Evolutionary conservation across 2,113 vertebrate genomes (phyloP).

Genomic region (Naja naja): DNA sequence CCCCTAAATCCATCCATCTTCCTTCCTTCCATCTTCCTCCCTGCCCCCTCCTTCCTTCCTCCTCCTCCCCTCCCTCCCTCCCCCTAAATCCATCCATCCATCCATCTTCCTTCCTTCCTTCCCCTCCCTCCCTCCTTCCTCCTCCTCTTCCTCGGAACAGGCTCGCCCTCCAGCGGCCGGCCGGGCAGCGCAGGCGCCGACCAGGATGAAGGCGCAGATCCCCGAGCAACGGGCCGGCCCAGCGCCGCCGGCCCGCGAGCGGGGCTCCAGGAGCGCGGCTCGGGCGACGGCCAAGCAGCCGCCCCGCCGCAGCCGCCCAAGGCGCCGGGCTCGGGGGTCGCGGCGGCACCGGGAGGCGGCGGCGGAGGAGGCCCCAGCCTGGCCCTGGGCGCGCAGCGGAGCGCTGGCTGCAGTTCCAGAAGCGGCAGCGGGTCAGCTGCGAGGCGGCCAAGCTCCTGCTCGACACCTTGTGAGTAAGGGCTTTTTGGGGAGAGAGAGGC

Average conservation of each 20-base stretch:
- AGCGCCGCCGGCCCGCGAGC: neutral
- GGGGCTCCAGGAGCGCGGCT: neutral
- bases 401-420: conserved; percentile 72
- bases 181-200: neutral
- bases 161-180: neutral
- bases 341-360: neutral
- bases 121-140: no score
- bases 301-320: no score
- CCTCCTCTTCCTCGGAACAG: neutral
- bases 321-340: neutral
- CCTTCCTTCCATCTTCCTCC: no score
- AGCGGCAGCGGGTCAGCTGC: conserved; percentile 67
- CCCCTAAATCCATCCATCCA: no score
- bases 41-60: no score
- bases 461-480: conserved; percentile 74
- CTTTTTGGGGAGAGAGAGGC: neutral
- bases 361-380: neutral
- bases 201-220: neutral
- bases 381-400: conserved; percentile 70
- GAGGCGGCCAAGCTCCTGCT: conserved; percentile 75
- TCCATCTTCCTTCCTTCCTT: no score
- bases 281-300: neutral
- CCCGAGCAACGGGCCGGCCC: neutral
- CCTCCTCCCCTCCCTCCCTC: no score
- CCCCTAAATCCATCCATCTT: no score